phyloP scores from a whole-genome alignment of 1,140 invertebrate species.

The Samia ricini region DNA sequence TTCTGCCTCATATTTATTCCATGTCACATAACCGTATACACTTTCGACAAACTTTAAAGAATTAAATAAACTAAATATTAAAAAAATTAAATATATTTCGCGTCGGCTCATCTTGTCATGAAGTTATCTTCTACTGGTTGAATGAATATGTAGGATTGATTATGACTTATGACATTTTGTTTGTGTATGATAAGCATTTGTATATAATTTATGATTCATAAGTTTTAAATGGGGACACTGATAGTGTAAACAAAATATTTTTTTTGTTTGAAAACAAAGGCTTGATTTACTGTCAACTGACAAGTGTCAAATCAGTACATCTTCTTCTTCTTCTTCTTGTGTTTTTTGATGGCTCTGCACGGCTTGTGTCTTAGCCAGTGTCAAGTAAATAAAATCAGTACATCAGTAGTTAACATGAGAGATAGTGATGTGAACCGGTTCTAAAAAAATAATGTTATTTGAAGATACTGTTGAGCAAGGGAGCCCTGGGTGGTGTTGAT shows the following conservation, averaged over 20 bases:
- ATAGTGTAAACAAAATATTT: not conserved
- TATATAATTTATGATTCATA: too few relatives aligned
- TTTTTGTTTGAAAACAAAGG: not conserved
- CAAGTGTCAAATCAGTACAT: too few relatives aligned
- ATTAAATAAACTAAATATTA: slow-evolving; percentile 25
- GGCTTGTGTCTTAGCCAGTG: too few relatives aligned
- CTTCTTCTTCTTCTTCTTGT: too few relatives aligned
- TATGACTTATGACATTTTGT: not conserved
- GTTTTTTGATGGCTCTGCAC: too few relatives aligned
- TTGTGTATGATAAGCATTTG: not conserved
- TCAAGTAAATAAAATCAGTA: too few relatives aligned
- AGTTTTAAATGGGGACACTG: not conserved
- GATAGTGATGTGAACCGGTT: too few relatives aligned
- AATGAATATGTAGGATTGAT: not conserved
- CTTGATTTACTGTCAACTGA: too few relatives aligned
- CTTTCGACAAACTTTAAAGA: slow-evolving; percentile 30
- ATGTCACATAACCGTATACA: slow-evolving; percentile 52
- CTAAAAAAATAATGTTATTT: too few relatives aligned
- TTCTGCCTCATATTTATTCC: slow-evolving; percentile 27
- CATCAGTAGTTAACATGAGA: too few relatives aligned
- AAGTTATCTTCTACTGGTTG: not conserved
- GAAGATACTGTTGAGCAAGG: too few relatives aligned
- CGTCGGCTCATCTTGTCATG: not conserved
- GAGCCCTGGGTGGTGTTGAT: too few relatives aligned
- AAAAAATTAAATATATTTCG: slow-evolving; percentile 11